Evolutionary conservation across 2,113 vertebrate species (phyloP), one percentile per base, ranked within the genome.

Genomic region (Mugil cephalus): DNA sequence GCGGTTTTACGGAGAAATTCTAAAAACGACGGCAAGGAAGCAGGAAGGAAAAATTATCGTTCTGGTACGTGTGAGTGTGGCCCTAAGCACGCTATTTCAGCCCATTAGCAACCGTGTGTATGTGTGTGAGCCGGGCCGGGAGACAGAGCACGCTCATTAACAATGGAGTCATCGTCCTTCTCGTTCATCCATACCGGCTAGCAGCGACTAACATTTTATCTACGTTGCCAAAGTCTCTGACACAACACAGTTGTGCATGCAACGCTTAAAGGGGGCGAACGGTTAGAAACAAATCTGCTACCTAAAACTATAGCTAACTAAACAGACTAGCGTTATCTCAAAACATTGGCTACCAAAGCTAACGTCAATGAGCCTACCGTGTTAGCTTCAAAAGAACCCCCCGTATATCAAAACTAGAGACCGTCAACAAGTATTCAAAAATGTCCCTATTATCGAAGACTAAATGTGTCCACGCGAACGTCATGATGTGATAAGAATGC

Each of bases 171-270:
- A 12, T 12, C 17, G 10, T 48, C 64, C 6, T 34, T 15, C 40
- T 10, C 40, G 2, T 82, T 71, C 82, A 76, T 80, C 80, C 73
- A 73, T 42, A 51, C 63, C 8, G 30, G 70, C 62, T 60, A 79
- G 35, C 39, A 35, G 10, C 42, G 43, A 24, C 34, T 3, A 30
- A 24, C 8, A 51, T 9, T 43, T 6, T 3, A 3, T n/a, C 3
- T 4, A 4, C 1, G 1, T 9, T 13, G 4, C 15, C 18, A 10
- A 48, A 1, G 7, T 9, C 4, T 39, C 8, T 9, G 24, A 11
- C 7, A 18, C 7, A 6, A 15, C 3, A 6, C 0, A 1, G 7
- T 5, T 34, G 5, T 0, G 1, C 4, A 1, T 4, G 7, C 10
- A 1, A 7, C 11, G 14, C 9, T 38, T n/a, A 1, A 17, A 17